These are phyloP conservation scores for Varroa destructor DNA, from an alignment of 1,140 invertebrate genomes.

Conservation along the genomic window DNA sequence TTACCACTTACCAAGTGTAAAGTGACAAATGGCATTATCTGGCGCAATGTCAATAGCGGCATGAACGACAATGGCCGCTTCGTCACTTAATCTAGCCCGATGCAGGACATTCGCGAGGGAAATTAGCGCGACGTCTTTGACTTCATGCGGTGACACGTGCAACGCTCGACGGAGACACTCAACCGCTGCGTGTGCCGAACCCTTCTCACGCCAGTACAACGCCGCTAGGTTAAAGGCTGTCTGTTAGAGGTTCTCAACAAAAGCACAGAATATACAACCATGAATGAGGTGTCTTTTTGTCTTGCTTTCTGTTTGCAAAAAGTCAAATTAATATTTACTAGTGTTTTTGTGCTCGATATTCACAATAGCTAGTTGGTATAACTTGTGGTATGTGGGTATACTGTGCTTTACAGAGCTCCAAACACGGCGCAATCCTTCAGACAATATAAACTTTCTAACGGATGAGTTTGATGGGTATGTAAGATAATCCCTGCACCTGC, in stretches of 20 bases:
- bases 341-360: too few relatives aligned
- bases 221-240: constrained; percentile 67
- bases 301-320: not conserved
- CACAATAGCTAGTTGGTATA: too few relatives aligned
- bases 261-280: constrained; percentile 30
- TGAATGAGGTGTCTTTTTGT: not conserved
- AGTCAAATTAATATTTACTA: too few relatives aligned
- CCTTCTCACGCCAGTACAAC: constrained; percentile 68
- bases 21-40: constrained; percentile 55
- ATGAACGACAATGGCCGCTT: constrained; percentile 62
- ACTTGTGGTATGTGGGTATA: too few relatives aligned
- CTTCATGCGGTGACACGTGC: constrained; percentile 54
- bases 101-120: constrained; percentile 69
- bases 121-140: constrained; percentile 62
- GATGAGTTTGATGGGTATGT: too few relatives aligned
- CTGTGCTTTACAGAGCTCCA: too few relatives aligned
- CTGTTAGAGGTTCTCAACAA: constrained; percentile 61
- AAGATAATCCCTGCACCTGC: too few relatives aligned
- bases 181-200: constrained; percentile 59
- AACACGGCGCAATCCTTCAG: too few relatives aligned
- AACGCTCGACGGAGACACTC: constrained; percentile 66
- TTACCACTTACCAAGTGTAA: constrained; percentile 49
- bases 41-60: constrained; percentile 64
- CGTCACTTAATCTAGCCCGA: constrained; percentile 54
- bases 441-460: too few relatives aligned